Percentiles rank a stretch among this genome's conserved stretches.
phyloP scores from a whole-genome alignment of 23 tunicate species.

The Trididemnum miniatum region DNA sequence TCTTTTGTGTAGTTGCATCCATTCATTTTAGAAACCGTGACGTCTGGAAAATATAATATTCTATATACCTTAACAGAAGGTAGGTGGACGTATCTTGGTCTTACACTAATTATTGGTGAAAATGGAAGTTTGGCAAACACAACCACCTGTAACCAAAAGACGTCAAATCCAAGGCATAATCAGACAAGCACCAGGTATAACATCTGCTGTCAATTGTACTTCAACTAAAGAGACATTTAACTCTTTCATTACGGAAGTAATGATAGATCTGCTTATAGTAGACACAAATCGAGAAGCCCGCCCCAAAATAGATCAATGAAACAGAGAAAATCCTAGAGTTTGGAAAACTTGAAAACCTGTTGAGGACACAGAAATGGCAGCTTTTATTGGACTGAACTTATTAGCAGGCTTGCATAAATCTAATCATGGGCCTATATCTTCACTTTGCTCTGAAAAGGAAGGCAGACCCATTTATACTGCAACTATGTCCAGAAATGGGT shows the following conservation, averaged over 20 bases:
- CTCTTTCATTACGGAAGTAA: constrained; percentile 15
- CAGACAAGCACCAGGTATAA: constrained; percentile 3
- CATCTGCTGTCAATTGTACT: constrained; percentile 13
- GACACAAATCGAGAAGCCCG: constrained; percentile 21
- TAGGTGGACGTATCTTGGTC: too few species aligned
- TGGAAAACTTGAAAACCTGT: not conserved
- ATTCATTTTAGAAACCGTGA: too few species aligned
- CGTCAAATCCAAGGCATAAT: not conserved
- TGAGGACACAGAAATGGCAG: not conserved
- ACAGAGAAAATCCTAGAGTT: not conserved
- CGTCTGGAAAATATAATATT: too few species aligned
- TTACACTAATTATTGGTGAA: not conserved
- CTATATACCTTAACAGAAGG: too few species aligned
- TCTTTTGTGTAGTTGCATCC: too few species aligned
- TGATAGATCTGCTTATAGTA: not conserved
- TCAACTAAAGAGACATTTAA: constrained; percentile 10
- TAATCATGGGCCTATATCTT: constrained; percentile 18
- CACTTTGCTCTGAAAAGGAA: too few species aligned
- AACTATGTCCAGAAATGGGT: not conserved
- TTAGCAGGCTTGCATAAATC: constrained; percentile 19
- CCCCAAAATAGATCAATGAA: constrained; percentile 12
- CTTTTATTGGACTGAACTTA: constrained; percentile 17
- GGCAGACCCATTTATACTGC: constrained; percentile 6
- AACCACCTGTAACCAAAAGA: not conserved
- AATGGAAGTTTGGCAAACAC: not conserved